Conservation (phyloP, 2,113 vertebrate species). For the Ahaetulla prasina region DNA sequence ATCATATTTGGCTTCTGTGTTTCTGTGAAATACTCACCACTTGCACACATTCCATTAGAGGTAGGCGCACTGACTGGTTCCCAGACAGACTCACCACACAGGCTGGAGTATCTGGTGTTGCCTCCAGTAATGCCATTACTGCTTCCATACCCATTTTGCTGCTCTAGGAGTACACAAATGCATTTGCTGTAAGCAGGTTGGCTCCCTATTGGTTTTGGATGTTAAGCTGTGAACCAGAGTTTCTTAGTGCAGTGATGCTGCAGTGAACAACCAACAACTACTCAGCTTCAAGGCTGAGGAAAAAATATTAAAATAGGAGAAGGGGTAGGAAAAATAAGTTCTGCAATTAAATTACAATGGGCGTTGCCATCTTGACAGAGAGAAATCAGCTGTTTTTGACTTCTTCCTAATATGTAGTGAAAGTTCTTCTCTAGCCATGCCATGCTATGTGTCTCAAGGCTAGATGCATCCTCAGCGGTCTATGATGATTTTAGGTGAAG, state of each 20-base stretch:
- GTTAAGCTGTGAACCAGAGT: neutral
- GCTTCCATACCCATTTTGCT: constrained; percentile 93
- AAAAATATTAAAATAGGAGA: neutral
- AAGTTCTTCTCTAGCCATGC: neutral
- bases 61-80: constrained; percentile 86
- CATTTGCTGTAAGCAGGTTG: neutral
- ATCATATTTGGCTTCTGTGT: neutral
- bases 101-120: constrained; percentile 81
- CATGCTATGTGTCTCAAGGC: neutral
- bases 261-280: neutral
- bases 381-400: neutral
- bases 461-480: neutral
- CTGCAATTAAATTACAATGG: neutral
- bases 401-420: neutral
- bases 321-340: neutral
- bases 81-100: constrained; percentile 90
- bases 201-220: neutral
- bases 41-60: constrained; percentile 92
- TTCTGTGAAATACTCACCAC: constrained; percentile 74
- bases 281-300: neutral
- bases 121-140: constrained; percentile 86
- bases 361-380: neutral
- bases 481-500: neutral
- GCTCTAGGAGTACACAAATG: constrained; percentile 69
- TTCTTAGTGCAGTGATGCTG: neutral